Evolutionary conservation across 1,140 invertebrate genomes (phyloP).

Genomic region (Elysia chlorotica): DNA sequence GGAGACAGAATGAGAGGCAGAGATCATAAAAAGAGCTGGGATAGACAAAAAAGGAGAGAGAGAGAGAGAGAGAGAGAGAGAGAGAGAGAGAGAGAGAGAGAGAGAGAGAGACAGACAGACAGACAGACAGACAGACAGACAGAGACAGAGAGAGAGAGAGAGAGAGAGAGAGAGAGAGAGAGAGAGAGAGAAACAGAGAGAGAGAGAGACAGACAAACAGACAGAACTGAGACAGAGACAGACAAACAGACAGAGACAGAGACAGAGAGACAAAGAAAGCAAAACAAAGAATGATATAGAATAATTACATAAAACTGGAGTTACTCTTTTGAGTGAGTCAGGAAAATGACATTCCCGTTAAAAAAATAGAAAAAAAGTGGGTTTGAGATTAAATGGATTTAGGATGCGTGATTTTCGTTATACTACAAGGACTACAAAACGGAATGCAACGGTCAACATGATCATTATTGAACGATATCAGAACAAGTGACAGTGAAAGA

Average conservation of each 20-base stretch:
- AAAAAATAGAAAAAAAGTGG: too few species aligned
- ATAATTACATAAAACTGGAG: too few species aligned
- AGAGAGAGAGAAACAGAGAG: slow-evolving; percentile 4
- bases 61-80: neutral
- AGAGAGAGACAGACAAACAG: slow-evolving; percentile 6
- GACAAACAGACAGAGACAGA: slow-evolving; percentile 20
- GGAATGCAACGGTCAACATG: too few species aligned
- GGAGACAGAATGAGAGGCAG: neutral
- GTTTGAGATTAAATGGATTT: too few species aligned
- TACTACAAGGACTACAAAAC: too few species aligned
- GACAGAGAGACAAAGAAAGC: slow-evolving; percentile 18
- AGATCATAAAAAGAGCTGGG: neutral
- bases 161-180: neutral
- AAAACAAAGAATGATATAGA: slow-evolving; percentile 7
- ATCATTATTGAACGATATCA: too few species aligned
- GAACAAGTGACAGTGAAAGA: too few species aligned
- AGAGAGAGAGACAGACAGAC: neutral
- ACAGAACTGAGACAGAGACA: slow-evolving; percentile 10
- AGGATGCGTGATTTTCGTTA: too few species aligned
- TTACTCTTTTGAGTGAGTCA: too few species aligned
- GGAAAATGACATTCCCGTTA: too few species aligned
- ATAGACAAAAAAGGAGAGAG: neutral
- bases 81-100: neutral
- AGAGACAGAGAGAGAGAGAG: neutral
- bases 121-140: neutral